Evolutionary conservation across 23 tunicate genomes (phyloP).

Genomic region (Halocynthia aurantium): DNA sequence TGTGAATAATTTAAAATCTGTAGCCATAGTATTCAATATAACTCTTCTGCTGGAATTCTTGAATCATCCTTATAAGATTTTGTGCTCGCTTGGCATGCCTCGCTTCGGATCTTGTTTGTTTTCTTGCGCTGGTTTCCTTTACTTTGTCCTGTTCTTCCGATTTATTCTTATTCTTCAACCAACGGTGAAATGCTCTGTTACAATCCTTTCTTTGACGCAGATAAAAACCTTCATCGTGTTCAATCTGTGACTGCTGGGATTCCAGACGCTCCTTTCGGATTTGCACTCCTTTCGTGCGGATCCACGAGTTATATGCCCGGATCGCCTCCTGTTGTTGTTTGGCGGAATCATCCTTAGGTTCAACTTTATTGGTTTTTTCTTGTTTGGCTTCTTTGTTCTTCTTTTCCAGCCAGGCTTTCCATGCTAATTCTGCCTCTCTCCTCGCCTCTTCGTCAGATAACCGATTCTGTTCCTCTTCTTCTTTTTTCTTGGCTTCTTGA

Average conservation of each 20-base stretch:
- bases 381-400: slow-evolving; percentile 46
- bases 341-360: slow-evolving; percentile 6
- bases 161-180: slow-evolving; percentile 62
- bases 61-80: slow-evolving; percentile 54
- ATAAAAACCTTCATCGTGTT: slow-evolving; percentile 73
- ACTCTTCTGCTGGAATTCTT: slow-evolving; percentile 82
- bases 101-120: slow-evolving; percentile 39
- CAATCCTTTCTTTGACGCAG: slow-evolving; percentile 70
- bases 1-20: slow-evolving; percentile 33
- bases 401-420: slow-evolving; percentile 79
- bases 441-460: slow-evolving; percentile 62
- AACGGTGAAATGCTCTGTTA: slow-evolving; percentile 54
- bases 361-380: slow-evolving; percentile 22
- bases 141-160: slow-evolving; percentile 28
- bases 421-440: slow-evolving; percentile 68
- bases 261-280: slow-evolving; percentile 56
- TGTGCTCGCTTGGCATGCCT: slow-evolving; percentile 50
- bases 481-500: slow-evolving; percentile 33
- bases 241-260: slow-evolving; percentile 64
- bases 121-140: slow-evolving; percentile 27
- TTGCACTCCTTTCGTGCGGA: slow-evolving; percentile 37
- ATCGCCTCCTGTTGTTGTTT: slow-evolving; percentile 40
- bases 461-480: slow-evolving; percentile 53
- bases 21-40: slow-evolving; percentile 92
- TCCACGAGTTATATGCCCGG: slow-evolving; percentile 61